Evolutionary conservation across 2,888 invertebrate species (phyloP), one percentile per base, ranked within the genome.

Genomic region (Mythimna albipuncta): DNA sequence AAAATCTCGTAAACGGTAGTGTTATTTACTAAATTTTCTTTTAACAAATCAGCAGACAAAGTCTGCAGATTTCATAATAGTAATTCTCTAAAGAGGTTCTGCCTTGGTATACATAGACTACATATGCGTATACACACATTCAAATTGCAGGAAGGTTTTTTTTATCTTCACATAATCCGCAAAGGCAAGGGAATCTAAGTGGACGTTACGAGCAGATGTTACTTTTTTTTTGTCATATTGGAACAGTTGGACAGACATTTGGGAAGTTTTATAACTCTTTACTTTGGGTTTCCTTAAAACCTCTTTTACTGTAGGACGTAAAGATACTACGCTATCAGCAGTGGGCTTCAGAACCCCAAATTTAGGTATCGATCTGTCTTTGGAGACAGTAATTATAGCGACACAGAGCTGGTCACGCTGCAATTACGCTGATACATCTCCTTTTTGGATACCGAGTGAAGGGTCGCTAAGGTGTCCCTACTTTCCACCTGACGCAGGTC

Each of bases 171-270:
- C 58, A 63, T 57, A 44, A 19, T 66, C 57, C 32, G 76, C 55
- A 65, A 63, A 72, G 58, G 67, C 62, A 75, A 57, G 64, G 81
- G 44, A 80, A 68, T 80, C 54, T 64, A 83, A 83, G 64, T 63
- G 70, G 62, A 81, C 64, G 75, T 81, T 83, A 75, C 81, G 59
- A 52, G 57, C 85, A 86, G 85, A 86, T 85, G 83, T 84, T 82
- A 79, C 82, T 86, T 81, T 81, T 86, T 86, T 62, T 79, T 86
- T 26, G 26, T 62, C 82, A 85, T 86, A 75, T 85, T 85, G 86
- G 85, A 82, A 76, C 66, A 54, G 59, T 52, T 76, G 86, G 86
- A 85, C 32, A 84, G 63, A 74, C 77, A 77, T 79, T 84, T 59
- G 62, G 66, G 62, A 69, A 81, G 75, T 77, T 86, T 85, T 82